These are phyloP conservation scores for Elanoides forficatus DNA, from an alignment of 2,113 vertebrate species.

Conservation along the genomic window DNA sequence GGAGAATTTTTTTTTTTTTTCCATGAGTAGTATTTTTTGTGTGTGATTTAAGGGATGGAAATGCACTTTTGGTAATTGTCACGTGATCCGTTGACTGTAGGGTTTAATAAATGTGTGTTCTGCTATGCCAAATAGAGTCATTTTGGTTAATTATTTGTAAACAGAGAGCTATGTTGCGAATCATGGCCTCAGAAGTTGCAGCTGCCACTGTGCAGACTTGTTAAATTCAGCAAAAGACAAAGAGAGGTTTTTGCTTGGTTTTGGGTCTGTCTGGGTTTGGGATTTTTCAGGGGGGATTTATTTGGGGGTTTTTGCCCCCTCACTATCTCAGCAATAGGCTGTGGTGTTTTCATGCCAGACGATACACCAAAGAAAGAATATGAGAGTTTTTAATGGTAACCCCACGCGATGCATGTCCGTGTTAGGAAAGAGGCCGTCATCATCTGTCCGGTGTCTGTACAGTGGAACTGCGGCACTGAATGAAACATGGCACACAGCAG, in stretches of 20 bases:
- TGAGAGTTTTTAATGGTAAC: background rate
- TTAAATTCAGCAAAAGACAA: background rate
- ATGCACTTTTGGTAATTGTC: background rate
- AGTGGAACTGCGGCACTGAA: background rate
- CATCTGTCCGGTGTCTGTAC: background rate
- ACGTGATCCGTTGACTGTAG: background rate
- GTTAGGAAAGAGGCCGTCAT: background rate
- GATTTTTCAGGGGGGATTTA: background rate
- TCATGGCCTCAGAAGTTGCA: background rate
- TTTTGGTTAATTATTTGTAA: background rate
- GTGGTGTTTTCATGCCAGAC: background rate
- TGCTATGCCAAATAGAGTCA: background rate
- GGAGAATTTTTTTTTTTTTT: background rate
- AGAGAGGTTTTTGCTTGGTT: background rate
- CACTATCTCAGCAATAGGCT: background rate
- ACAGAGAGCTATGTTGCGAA: background rate
- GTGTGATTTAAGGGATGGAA: background rate
- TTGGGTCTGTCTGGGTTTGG: background rate
- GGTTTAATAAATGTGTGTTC: background rate
- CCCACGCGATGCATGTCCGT: fast-evolving
- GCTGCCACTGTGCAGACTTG: background rate
- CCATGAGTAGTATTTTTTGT: background rate
- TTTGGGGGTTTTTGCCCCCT: background rate
- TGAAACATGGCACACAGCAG: background rate
- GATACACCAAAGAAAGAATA: background rate